Percentiles rank a stretch among this genome's conserved stretches.
Evolutionary conservation across 1,140 invertebrate genomes (phyloP).

Genomic region (Drosophila equinoxialis): DNA sequence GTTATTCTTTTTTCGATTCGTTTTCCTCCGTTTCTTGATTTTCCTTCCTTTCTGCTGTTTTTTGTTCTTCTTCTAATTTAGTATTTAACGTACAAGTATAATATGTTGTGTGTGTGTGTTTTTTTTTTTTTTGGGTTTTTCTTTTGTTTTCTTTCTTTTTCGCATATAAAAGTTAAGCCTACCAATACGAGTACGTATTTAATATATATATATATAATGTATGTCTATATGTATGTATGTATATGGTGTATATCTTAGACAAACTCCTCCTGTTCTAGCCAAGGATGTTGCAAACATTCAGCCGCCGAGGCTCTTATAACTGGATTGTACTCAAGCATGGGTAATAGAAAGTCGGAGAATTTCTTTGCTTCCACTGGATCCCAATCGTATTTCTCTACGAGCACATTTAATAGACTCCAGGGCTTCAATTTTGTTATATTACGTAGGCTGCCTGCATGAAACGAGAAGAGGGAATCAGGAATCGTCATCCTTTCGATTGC

Average conservation of each 20-base stretch:
- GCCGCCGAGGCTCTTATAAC: constrained; percentile 94
- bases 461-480: too few species aligned
- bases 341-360: constrained; percentile 96
- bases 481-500: too few species aligned
- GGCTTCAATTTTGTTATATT: constrained; percentile 97
- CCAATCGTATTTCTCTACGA: constrained; percentile 98
- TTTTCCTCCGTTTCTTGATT: not conserved
- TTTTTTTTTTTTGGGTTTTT: constrained; percentile 14
- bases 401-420: constrained; percentile 95
- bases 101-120: not conserved
- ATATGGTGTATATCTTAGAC: constrained; percentile 52
- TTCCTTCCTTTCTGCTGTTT: not conserved
- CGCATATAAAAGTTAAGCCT: constrained; percentile 62
- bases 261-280: constrained; percentile 89
- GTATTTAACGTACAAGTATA: constrained; percentile 14
- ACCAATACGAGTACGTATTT: constrained; percentile 43
- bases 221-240: constrained; percentile 2
- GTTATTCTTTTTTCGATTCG: not conserved
- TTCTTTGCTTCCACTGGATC: constrained; percentile 91
- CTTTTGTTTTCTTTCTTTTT: constrained; percentile 40
- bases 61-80: constrained; percentile 20
- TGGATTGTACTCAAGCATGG: constrained; percentile 98
- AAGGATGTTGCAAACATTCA: constrained; percentile 96
- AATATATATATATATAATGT: constrained; percentile 17
- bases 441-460: constrained; percentile 89